phyloP scores from a whole-genome alignment of 2,888 invertebrate genomes.

The Sinelater perroti region DNA sequence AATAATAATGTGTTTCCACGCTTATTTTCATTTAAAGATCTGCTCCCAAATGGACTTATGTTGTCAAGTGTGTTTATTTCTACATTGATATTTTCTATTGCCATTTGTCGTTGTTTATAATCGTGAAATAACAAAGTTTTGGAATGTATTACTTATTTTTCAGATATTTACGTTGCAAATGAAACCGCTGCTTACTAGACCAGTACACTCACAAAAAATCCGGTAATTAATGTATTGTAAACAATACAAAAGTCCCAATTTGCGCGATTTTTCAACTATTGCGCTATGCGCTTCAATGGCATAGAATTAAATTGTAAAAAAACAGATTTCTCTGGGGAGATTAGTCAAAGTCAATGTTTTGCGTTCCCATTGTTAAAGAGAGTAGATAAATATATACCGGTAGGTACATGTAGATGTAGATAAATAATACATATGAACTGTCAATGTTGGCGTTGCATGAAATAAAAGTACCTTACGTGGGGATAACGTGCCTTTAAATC shows the following conservation, averaged over 20 bases:
- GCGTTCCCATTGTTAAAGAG: conserved; percentile 16
- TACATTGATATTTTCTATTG: too few relatives aligned
- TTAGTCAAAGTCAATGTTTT: conserved; percentile 17
- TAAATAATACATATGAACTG: conserved; percentile 21
- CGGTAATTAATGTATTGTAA: too few relatives aligned
- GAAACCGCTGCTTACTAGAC: too few relatives aligned
- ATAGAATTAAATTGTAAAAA: conserved; percentile 4
- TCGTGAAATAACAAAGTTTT: too few relatives aligned
- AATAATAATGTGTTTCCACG: too few relatives aligned
- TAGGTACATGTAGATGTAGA: conserved; percentile 15
- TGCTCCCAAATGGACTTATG: too few relatives aligned
- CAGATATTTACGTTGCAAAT: too few relatives aligned
- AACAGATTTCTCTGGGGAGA: conserved; percentile 7
- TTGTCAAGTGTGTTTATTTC: too few relatives aligned
- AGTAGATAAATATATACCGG: conserved; percentile 18
- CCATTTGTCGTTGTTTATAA: too few relatives aligned
- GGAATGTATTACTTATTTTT: too few relatives aligned
- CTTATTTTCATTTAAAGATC: too few relatives aligned
- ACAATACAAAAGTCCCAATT: background rate
- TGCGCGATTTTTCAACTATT: conserved; percentile 5
- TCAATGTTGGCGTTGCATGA: conserved; percentile 17
- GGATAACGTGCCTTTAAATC: conserved; percentile 20
- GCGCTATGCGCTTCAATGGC: conserved; percentile 3
- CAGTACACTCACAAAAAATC: background rate
- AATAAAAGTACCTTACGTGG: conserved; percentile 17